phyloP scores from a whole-genome alignment of 2,888 invertebrate genomes.

The Stegana nigrithorax region DNA sequence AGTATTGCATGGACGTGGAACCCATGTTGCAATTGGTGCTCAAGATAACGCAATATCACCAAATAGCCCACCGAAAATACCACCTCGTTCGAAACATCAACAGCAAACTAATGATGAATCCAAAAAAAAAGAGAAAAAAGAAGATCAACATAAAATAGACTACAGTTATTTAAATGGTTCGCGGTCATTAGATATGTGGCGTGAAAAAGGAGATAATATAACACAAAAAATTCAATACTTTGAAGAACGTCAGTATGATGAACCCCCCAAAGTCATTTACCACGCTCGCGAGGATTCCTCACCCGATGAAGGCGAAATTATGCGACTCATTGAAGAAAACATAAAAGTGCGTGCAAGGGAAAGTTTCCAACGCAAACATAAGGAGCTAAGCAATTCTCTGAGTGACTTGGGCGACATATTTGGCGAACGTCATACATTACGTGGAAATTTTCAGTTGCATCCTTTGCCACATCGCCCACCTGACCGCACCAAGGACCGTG shows the following conservation, averaged over 20 bases:
- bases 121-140: background rate
- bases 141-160: background rate
- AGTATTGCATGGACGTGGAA: slow-evolving; percentile 71
- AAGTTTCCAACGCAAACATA: slow-evolving; percentile 41
- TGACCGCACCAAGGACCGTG: slow-evolving; percentile 61
- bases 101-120: slow-evolving; percentile 12
- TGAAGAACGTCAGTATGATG: slow-evolving; percentile 75
- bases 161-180: too few relatives aligned
- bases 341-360: slow-evolving; percentile 55
- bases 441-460: slow-evolving; percentile 66
- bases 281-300: slow-evolving; percentile 71
- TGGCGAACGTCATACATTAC: slow-evolving; percentile 75
- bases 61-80: slow-evolving; percentile 59
- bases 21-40: slow-evolving; percentile 73
- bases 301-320: slow-evolving; percentile 70
- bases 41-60: slow-evolving; percentile 69
- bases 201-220: slow-evolving; percentile 69
- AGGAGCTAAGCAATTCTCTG: slow-evolving; percentile 65
- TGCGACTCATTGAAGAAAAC: slow-evolving; percentile 70
- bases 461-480: slow-evolving; percentile 71
- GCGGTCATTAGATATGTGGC: slow-evolving; percentile 10
- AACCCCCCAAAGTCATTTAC: slow-evolving; percentile 70
- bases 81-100: slow-evolving; percentile 41
- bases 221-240: slow-evolving; percentile 82
- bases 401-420: slow-evolving; percentile 84